phyloP scores from a whole-genome alignment of 2,113 vertebrate species.

The Notechis scutatus region DNA sequence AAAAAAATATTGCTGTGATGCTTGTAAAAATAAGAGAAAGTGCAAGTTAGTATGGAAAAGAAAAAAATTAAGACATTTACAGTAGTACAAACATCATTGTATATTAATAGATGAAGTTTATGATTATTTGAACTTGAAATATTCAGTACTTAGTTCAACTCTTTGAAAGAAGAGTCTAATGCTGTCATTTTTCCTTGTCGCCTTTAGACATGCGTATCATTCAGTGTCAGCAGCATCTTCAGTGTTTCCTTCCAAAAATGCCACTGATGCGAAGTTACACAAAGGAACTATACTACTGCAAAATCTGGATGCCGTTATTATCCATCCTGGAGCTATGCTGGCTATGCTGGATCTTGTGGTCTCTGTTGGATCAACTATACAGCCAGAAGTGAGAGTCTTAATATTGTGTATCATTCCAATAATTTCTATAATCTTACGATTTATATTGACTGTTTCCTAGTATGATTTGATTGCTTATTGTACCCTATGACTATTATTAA shows the following conservation, averaged over 20 bases:
- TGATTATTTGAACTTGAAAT: neutral
- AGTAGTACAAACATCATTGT: neutral
- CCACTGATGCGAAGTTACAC: constrained; percentile 82
- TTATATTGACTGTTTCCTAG: no score
- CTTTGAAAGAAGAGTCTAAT: neutral
- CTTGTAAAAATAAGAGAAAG: neutral
- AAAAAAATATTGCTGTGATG: neutral
- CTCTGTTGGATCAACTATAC: constrained; percentile 84
- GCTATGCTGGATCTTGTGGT: constrained; percentile 93
- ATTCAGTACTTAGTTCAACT: neutral
- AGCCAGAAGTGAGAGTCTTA: constrained; percentile 84
- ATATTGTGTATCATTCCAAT: neutral
- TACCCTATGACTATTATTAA: no score
- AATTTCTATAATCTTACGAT: neutral
- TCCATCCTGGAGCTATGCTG: constrained; percentile 92
- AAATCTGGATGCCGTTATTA: constrained; percentile 84
- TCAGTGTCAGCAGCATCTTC: constrained; percentile 80
- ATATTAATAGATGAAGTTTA: neutral
- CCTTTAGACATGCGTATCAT: constrained; percentile 86
- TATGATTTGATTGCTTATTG: no score
- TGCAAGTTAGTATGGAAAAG: neutral
- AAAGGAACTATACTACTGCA: constrained; percentile 68
- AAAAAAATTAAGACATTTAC: neutral
- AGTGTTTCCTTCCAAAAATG: constrained; percentile 76
- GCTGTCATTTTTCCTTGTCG: constrained; percentile 15